Conservation (phyloP, 2,888 invertebrate species). For the Nephrotoma flavescens region DNA sequence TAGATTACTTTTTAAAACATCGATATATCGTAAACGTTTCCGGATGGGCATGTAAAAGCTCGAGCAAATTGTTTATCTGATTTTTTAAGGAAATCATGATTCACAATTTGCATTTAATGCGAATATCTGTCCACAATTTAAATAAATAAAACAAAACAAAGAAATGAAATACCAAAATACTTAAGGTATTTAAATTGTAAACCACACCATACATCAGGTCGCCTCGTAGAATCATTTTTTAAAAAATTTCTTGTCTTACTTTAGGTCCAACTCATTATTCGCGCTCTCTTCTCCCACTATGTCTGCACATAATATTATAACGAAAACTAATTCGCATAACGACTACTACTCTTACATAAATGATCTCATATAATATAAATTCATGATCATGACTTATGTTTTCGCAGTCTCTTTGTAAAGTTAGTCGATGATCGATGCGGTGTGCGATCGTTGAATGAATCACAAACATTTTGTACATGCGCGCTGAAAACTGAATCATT, state of each 20-base stretch:
- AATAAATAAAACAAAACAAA: too few species aligned
- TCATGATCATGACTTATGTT: neutral
- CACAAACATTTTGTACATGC: neutral
- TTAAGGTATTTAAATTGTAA: too few species aligned
- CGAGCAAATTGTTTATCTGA: too few species aligned
- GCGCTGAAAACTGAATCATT: neutral
- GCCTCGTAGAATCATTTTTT: too few species aligned
- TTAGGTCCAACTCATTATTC: neutral
- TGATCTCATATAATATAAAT: neutral
- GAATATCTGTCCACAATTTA: too few species aligned
- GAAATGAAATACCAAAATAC: too few species aligned
- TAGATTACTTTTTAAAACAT: too few species aligned
- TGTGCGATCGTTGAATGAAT: neutral
- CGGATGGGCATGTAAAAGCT: too few species aligned
- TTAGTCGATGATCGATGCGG: neutral
- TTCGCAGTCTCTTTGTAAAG: neutral
- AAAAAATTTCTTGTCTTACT: neutral
- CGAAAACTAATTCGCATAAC: neutral
- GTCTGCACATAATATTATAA: neutral
- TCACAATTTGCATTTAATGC: too few species aligned
- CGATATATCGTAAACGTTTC: too few species aligned
- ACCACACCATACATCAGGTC: too few species aligned
- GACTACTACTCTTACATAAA: neutral
- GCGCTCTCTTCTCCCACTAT: neutral
- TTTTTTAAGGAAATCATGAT: too few species aligned